Percentiles rank a stretch among this genome's conserved stretches.
Evolutionary conservation across 2,113 vertebrate genomes (phyloP).

Genomic region (Trematocara unimaculatum): DNA sequence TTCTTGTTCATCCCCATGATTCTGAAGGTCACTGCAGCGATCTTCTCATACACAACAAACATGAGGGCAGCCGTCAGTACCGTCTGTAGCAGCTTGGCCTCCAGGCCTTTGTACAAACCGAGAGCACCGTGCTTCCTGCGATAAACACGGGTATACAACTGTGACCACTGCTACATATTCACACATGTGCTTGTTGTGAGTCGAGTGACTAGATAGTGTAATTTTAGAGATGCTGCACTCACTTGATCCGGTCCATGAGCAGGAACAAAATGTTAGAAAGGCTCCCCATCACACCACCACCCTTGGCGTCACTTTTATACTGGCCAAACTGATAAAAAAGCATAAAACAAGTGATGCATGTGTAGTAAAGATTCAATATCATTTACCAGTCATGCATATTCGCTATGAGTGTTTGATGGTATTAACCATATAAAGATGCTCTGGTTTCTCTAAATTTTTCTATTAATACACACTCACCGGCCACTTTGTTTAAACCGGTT

Average conservation of each 20-base stretch:
- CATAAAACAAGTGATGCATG: background rate
- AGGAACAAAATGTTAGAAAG: slow-evolving; percentile 61
- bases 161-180: background rate
- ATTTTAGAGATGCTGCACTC: slow-evolving; percentile 20
- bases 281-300: slow-evolving; percentile 59
- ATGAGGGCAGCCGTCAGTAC: slow-evolving; percentile 79
- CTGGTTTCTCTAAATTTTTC: background rate
- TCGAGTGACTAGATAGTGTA: background rate
- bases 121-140: slow-evolving; percentile 65
- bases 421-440: background rate
- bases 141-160: background rate
- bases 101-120: slow-evolving; percentile 78
- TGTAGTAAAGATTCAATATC: background rate
- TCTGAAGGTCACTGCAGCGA: slow-evolving; percentile 70
- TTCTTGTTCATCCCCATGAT: slow-evolving; percentile 73
- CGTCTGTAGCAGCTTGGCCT: slow-evolving; percentile 79
- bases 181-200: background rate
- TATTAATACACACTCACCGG: background rate
- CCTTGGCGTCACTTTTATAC: slow-evolving; percentile 66
- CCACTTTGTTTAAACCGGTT: background rate
- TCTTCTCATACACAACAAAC: slow-evolving; percentile 81
- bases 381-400: background rate
- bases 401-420: background rate
- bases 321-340: slow-evolving; percentile 71
- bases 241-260: slow-evolving; percentile 74